Conservation (phyloP, 2,888 invertebrate genomes). For the Bombylius discolor region DNA sequence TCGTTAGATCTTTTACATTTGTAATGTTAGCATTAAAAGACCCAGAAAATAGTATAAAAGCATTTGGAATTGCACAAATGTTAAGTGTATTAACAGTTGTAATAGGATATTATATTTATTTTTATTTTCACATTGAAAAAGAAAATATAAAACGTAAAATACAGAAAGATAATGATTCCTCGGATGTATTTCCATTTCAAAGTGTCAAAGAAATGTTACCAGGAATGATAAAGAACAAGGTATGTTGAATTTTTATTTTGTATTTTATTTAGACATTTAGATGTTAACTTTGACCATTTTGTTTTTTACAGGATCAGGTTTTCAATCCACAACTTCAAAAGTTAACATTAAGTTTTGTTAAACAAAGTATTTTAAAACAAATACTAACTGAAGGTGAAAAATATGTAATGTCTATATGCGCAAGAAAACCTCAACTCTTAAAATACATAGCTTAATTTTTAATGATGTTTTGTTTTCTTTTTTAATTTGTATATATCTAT, state of each 20-base stretch:
- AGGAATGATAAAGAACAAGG: conserved; percentile 45
- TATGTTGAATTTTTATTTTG: conserved; percentile 23
- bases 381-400: conserved; percentile 95
- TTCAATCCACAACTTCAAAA: conserved; percentile 57
- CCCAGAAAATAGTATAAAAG: conserved; percentile 64
- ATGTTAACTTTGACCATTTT: conserved; percentile 1
- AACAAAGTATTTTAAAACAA: conserved; percentile 92
- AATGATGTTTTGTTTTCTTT: too few species aligned
- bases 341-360: conserved; percentile 80
- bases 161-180: conserved; percentile 21
- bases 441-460: too few species aligned
- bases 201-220: conserved; percentile 64
- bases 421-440: too few species aligned
- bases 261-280: conserved; percentile 5
- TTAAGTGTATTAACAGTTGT: conserved; percentile 55
- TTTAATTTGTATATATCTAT: too few species aligned
- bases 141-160: conserved; percentile 18
- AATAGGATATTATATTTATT: conserved; percentile 59
- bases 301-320: conserved; percentile 31
- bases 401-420: conserved; percentile 95
- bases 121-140: conserved; percentile 55
- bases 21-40: conserved; percentile 59
- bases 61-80: conserved; percentile 80
- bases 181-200: conserved; percentile 69
- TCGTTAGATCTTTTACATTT: conserved; percentile 65